These are phyloP conservation scores for Apoda limacodes DNA, from an alignment of 2,888 invertebrate species.

Conservation along the genomic window DNA sequence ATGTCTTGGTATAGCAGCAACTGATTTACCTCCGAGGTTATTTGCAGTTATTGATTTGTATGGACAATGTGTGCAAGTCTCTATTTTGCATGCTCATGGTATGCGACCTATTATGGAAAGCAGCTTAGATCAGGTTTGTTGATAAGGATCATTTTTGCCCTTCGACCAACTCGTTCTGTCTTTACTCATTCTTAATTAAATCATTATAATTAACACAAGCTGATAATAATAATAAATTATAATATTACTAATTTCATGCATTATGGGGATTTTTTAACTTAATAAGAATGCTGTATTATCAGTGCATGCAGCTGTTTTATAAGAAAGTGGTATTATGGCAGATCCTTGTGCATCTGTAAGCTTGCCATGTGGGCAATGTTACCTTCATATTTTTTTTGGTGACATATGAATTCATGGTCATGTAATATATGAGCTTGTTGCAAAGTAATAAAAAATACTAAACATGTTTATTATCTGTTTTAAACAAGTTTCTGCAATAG, in stretches of 20 bases:
- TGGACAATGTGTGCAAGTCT: constrained; percentile 94
- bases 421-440: no score
- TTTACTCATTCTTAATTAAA: not conserved
- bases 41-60: constrained; percentile 96
- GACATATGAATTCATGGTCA: no score
- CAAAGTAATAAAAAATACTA: no score
- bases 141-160: constrained; percentile 6
- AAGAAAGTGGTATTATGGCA: no score
- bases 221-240: not conserved
- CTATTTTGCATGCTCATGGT: constrained; percentile 38
- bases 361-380: no score
- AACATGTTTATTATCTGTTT: not conserved
- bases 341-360: no score
- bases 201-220: not conserved
- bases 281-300: no score
- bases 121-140: constrained; percentile 39
- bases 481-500: not conserved
- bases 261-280: no score
- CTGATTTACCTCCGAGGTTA: constrained; percentile 79
- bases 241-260: no score
- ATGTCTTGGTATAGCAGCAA: constrained; percentile 88
- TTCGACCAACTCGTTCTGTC: no score
- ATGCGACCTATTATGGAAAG: constrained; percentile 37
- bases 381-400: no score
- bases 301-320: no score